Evolutionary conservation across 2,113 vertebrate genomes (phyloP).

Genomic region (Andinoacara biseriatus): DNA sequence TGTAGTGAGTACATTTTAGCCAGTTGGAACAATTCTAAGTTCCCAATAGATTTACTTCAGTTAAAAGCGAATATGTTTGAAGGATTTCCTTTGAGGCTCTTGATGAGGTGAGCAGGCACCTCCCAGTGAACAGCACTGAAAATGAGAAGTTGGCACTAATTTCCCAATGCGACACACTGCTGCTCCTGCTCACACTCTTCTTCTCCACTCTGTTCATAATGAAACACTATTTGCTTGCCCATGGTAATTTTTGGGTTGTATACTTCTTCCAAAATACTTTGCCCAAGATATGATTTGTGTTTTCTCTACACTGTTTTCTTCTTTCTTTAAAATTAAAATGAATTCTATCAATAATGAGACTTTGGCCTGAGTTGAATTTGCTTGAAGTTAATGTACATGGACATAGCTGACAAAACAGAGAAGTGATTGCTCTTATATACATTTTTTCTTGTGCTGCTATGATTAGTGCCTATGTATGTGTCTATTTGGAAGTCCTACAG

Average conservation of each 20-base stretch:
- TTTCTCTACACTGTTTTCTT: not conserved
- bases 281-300: not conserved
- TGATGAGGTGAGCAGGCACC: conserved; percentile 10
- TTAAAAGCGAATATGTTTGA: not conserved
- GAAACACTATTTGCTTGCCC: not conserved
- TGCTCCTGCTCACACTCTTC: not conserved
- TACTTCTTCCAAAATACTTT: not conserved
- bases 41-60: not conserved
- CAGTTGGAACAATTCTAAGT: not conserved
- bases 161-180: not conserved
- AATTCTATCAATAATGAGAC: not conserved
- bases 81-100: not conserved
- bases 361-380: not conserved
- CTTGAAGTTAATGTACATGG: too few species aligned
- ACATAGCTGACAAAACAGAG: too few species aligned
- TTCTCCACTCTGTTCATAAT: not conserved
- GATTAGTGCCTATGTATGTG: too few species aligned
- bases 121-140: not conserved
- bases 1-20: not conserved
- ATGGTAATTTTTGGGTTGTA: not conserved
- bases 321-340: not conserved
- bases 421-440: too few species aligned
- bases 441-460: too few species aligned
- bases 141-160: not conserved
- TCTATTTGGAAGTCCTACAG: too few species aligned